Percentiles rank a stretch among this genome's conserved stretches.
These are phyloP conservation scores for Bruchidius siliquastri DNA, from an alignment of 2,888 invertebrate genomes.

Conservation along the genomic window DNA sequence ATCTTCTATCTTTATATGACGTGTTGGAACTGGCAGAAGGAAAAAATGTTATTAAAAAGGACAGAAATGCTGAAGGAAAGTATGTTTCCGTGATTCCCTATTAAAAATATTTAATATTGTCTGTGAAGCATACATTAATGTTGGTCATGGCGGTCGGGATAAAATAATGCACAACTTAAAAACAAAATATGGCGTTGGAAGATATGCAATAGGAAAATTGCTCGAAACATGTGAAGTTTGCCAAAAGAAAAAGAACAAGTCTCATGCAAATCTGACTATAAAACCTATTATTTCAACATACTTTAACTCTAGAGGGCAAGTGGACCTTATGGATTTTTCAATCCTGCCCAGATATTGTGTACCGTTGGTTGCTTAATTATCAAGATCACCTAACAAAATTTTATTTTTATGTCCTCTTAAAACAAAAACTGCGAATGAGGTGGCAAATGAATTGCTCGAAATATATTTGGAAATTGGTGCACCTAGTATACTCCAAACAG, in stretches of 20 bases:
- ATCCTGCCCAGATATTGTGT: conserved; percentile 14
- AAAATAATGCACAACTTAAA: conserved; percentile 4
- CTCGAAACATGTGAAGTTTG: conserved; percentile 13
- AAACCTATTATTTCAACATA: conserved; percentile 16
- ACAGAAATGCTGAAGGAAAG: background rate
- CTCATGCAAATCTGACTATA: conserved; percentile 8
- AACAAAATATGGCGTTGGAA: conserved; percentile 8
- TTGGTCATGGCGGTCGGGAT: conserved; percentile 6
- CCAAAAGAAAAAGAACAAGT: conserved; percentile 12
- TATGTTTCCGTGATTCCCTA: conserved; percentile 1
- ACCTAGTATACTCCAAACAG: conserved; percentile 19
- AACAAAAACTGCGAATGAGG: conserved; percentile 12
- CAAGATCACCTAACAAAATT: conserved; percentile 19
- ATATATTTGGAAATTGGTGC: conserved; percentile 22
- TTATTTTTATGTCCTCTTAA: conserved; percentile 12
- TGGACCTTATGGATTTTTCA: conserved; percentile 16
- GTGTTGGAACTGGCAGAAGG: background rate
- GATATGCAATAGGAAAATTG: conserved; percentile 1
- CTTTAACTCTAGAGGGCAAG: conserved; percentile 12
- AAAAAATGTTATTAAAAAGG: background rate
- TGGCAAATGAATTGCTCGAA: conserved; percentile 16
- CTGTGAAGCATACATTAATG: conserved; percentile 2
- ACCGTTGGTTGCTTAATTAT: conserved; percentile 19
- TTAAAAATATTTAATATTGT: conserved; percentile 5
- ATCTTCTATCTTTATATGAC: background rate